Conservation (phyloP, 2,797 vertebrate genomes). For the Tarsius wallacei region DNA sequence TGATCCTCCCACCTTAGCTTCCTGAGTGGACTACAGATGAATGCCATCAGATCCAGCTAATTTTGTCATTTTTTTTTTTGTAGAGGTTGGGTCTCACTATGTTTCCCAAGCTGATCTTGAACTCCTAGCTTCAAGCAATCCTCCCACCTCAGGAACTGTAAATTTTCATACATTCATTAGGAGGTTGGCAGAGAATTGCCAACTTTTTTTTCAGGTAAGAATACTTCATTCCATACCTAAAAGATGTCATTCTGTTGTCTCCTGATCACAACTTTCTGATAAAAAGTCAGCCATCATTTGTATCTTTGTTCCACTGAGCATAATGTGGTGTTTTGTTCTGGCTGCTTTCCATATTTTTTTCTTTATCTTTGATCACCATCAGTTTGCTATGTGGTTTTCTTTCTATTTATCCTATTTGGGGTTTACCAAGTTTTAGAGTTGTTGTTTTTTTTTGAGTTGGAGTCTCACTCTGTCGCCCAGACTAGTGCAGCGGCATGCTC, state of each 20-base stretch:
- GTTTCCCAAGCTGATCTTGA: not conserved
- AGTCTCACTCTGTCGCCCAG: too few species aligned
- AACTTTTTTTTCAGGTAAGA: constrained; percentile 60
- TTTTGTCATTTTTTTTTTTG: not conserved
- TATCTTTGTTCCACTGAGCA: not conserved
- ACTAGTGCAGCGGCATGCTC: too few species aligned
- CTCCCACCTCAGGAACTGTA: not conserved
- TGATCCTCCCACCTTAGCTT: not conserved
- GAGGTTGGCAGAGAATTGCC: not conserved
- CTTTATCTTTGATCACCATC: not conserved
- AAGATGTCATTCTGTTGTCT: constrained; percentile 9
- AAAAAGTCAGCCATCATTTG: not conserved
- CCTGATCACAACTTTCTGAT: not conserved
- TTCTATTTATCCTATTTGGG: constrained; percentile 26
- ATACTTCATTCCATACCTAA: constrained; percentile 17
- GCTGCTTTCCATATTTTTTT: not conserved
- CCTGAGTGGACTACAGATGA: not conserved
- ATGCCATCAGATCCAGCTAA: not conserved
- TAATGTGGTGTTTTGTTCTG: not conserved
- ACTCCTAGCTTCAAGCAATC: not conserved
- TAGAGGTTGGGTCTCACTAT: not conserved
- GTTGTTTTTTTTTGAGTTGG: too few species aligned
- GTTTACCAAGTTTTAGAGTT: not conserved
- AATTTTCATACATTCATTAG: not conserved
- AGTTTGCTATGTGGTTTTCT: constrained; percentile 22